phyloP scores from a whole-genome alignment of 2,797 vertebrate genomes.

The Pseudochromis fuscus region DNA sequence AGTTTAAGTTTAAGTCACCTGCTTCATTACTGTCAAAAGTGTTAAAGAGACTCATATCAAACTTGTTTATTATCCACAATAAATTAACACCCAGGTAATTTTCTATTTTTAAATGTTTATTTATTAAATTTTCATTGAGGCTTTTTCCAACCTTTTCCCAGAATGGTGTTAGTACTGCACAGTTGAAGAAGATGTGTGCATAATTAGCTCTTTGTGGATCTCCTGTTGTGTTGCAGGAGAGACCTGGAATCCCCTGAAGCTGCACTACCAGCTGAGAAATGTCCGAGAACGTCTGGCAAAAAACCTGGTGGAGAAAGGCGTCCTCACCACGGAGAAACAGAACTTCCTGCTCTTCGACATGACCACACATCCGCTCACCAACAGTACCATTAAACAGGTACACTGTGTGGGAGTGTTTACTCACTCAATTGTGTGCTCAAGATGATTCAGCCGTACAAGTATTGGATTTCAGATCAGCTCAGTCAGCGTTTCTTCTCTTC shows the following conservation, averaged over 20 bases:
- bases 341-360: conserved; percentile 98
- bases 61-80: no score
- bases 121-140: no score
- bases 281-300: conserved; percentile 95
- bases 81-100: no score
- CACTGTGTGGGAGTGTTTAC: not conserved
- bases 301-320: conserved; percentile 96
- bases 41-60: no score
- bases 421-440: no score
- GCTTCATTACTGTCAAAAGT: no score
- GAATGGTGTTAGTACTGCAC: no score
- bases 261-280: conserved; percentile 96
- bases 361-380: conserved; percentile 97
- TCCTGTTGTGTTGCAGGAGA: conserved; percentile 83
- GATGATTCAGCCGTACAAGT: not conserved
- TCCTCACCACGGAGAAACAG: conserved; percentile 97
- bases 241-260: conserved; percentile 96
- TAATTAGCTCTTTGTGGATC: no score
- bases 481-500: not conserved
- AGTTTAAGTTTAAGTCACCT: no score
- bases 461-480: not conserved
- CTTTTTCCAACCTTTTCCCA: no score
- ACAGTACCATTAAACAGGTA: conserved; percentile 94
- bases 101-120: no score
- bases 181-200: no score